These are phyloP conservation scores for Neelides sp. DNA, from an alignment of 1,140 invertebrate species.

Conservation along the genomic window DNA sequence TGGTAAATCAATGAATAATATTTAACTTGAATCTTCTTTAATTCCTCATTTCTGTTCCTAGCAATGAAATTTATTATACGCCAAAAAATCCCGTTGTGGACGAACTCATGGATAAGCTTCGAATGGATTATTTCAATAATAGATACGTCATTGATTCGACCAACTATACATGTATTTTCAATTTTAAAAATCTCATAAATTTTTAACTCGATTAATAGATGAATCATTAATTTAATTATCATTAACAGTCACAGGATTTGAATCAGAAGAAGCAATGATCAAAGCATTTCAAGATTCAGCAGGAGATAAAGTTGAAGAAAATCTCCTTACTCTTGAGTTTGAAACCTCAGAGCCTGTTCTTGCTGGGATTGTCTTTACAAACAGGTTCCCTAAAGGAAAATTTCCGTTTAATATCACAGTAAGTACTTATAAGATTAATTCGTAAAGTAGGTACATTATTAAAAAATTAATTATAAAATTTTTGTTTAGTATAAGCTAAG, in stretches of 20 bases:
- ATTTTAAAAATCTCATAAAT: background rate
- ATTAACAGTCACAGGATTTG: constrained; percentile 14
- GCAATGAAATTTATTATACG: constrained; percentile 17
- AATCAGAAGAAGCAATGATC: constrained; percentile 13
- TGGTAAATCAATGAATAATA: background rate
- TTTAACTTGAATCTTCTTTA: background rate
- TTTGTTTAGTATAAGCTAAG: constrained; percentile 42
- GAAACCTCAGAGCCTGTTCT: constrained; percentile 12
- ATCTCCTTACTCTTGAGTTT: background rate
- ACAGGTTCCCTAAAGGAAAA: background rate
- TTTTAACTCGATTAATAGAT: background rate
- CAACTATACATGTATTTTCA: constrained; percentile 18
- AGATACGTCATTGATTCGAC: background rate
- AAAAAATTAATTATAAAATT: constrained; percentile 3
- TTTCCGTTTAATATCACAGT: constrained; percentile 14
- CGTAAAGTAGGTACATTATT: background rate
- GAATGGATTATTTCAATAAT: constrained; percentile 10
- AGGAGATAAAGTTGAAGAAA: background rate
- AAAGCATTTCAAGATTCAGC: constrained; percentile 8
- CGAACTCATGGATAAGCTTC: constrained; percentile 9
- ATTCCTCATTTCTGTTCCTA: constrained; percentile 3
- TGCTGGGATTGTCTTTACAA: constrained; percentile 20
- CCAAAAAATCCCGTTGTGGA: constrained; percentile 11
- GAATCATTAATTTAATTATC: background rate
- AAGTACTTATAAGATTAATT: background rate